A percentile compares a stretch with the other conserved stretches of the same genome.
Conservation (phyloP, 2,797 vertebrate genomes). For the Diceros bicornis region DNA sequence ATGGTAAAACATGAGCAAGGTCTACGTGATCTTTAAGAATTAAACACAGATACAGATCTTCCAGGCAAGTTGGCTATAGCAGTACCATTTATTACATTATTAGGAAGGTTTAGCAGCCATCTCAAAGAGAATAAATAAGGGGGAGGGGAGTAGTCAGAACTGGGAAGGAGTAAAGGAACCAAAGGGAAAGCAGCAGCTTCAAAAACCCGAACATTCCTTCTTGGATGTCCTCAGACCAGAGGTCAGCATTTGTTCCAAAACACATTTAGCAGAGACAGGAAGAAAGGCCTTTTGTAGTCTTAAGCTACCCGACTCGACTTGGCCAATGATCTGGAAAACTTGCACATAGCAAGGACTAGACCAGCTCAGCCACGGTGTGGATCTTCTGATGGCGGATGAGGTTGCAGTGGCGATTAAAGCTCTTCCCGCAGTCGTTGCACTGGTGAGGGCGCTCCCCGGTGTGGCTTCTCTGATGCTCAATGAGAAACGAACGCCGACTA, state of each 20-base stretch:
- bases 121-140: background rate
- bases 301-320: background rate
- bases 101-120: background rate
- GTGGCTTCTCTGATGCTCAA: conserved; percentile 62
- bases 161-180: background rate
- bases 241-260: background rate
- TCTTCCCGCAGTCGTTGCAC: conserved; percentile 39
- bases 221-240: background rate
- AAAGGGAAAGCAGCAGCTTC: background rate
- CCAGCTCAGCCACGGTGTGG: background rate
- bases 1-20: background rate
- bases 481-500: background rate
- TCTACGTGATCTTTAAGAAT: background rate
- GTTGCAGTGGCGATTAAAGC: conserved; percentile 47
- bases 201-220: background rate
- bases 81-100: background rate
- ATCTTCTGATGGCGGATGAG: conserved; percentile 63
- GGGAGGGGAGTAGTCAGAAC: background rate
- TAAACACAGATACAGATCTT: background rate
- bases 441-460: conserved; percentile 24
- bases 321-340: background rate
- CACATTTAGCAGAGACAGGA: background rate
- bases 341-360: background rate
- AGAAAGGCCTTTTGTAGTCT: background rate
- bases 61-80: background rate